Conservation (phyloP, 2,113 vertebrate species). For the Sapayoa aenigma region DNA sequence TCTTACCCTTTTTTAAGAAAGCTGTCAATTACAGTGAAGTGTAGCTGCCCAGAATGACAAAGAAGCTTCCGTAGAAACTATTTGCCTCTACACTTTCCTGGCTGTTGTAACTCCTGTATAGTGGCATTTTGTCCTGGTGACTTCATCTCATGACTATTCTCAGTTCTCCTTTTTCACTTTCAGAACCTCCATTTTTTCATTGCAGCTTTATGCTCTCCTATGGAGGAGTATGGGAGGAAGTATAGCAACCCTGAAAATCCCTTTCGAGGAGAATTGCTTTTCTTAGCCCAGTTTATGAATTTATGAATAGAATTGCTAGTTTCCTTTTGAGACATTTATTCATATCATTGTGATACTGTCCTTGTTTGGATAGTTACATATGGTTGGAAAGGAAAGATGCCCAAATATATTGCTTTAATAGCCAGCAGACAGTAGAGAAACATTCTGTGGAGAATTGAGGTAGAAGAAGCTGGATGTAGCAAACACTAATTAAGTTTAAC, state of each 20-base stretch:
- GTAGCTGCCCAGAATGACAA: neutral
- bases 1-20: neutral
- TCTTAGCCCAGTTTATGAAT: neutral
- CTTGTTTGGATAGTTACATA: neutral
- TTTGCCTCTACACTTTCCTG: neutral
- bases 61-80: neutral
- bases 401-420: neutral
- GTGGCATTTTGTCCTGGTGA: neutral
- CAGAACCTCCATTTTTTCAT: neutral
- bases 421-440: neutral
- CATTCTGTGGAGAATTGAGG: neutral
- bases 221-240: neutral
- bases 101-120: neutral
- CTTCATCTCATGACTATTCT: neutral
- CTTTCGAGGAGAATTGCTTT: neutral
- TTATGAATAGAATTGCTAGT: neutral
- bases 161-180: neutral
- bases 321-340: neutral
- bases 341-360: neutral
- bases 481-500: neutral
- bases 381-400: neutral
- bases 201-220: neutral
- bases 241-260: neutral
- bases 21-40: neutral
- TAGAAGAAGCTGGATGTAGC: neutral